Percentiles rank a stretch among this genome's conserved stretches.
These are phyloP conservation scores for Caradrina kadenii DNA, from an alignment of 2,888 invertebrate genomes.

Conservation along the genomic window DNA sequence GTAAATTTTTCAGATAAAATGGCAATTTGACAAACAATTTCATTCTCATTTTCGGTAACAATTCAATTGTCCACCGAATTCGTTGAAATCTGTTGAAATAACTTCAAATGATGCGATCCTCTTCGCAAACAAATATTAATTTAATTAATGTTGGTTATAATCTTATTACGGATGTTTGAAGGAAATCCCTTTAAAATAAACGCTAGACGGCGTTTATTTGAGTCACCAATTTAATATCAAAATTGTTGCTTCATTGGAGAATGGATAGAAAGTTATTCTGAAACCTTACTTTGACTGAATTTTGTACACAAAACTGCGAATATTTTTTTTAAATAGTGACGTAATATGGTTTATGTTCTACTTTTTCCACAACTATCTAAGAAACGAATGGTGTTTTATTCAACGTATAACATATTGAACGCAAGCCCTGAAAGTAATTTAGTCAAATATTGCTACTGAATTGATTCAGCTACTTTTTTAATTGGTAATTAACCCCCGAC, in stretches of 20 bases:
- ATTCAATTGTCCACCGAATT: constrained; percentile 37
- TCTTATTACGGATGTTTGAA: constrained; percentile 42
- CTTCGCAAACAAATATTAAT: constrained; percentile 49
- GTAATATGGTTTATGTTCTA: neutral
- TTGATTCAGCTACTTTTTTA: too few species aligned
- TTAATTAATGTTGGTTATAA: constrained; percentile 47
- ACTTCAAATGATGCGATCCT: constrained; percentile 46
- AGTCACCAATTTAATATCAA: constrained; percentile 26
- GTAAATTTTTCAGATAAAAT: constrained; percentile 18
- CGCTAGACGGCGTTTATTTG: constrained; percentile 33
- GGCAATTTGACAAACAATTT: constrained; percentile 24
- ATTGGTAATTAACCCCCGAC: too few species aligned
- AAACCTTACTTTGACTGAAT: constrained; percentile 24
- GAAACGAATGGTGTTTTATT: constrained; percentile 10
- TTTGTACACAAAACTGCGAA: constrained; percentile 9
- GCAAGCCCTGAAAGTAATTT: too few species aligned
- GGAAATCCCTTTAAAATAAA: constrained; percentile 34
- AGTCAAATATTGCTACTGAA: too few species aligned
- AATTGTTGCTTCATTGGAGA: constrained; percentile 37
- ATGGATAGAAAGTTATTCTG: neutral
- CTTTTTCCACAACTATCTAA: neutral
- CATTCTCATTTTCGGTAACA: constrained; percentile 42
- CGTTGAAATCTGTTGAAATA: constrained; percentile 36
- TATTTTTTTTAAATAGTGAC: neutral
- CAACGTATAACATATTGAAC: too few species aligned